phyloP scores from a whole-genome alignment of 2,113 vertebrate genomes.

The Cairina moschata region DNA sequence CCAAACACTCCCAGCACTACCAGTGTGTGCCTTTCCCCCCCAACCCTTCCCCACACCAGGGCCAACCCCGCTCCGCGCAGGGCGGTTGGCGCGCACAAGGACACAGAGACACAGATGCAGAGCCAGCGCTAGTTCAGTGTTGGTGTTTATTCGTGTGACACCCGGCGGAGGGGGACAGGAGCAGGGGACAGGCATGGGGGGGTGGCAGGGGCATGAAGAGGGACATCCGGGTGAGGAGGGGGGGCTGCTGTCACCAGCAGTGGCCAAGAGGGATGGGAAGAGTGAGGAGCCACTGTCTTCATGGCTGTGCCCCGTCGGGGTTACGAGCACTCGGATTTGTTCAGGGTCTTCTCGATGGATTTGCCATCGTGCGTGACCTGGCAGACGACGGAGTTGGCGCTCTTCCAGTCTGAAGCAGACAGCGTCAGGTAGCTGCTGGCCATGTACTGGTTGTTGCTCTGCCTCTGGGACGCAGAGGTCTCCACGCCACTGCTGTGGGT shows the following conservation, averaged over 20 bases:
- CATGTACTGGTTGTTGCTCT: constrained; percentile 47
- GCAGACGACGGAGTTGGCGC: not conserved
- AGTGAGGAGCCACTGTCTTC: fast-evolving
- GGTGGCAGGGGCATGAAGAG: not conserved
- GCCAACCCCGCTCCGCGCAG: fast-evolving
- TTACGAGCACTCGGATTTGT: constrained; percentile 15
- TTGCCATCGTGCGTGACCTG: constrained; percentile 16
- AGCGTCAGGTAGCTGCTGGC: constrained; percentile 66
- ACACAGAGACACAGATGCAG: constrained; percentile 56
- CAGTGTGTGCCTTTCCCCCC: not conserved
- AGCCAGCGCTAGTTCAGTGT: constrained; percentile 58
- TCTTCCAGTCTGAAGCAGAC: not conserved
- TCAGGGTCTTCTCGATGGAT: not conserved
- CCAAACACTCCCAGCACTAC: not conserved
- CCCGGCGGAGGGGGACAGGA: not conserved
- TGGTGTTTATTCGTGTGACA: constrained; percentile 50
- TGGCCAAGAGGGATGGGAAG: not conserved
- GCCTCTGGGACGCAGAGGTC: not conserved
- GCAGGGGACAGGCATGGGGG: not conserved
- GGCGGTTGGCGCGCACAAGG: not conserved
- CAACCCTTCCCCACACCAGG: not conserved
- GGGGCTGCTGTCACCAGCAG: not conserved
- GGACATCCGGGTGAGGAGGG: not conserved
- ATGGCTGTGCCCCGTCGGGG: fast-evolving
- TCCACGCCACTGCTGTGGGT: fast-evolving